phyloP scores from a whole-genome alignment of 2,888 invertebrate species.

The Autographa gamma region DNA sequence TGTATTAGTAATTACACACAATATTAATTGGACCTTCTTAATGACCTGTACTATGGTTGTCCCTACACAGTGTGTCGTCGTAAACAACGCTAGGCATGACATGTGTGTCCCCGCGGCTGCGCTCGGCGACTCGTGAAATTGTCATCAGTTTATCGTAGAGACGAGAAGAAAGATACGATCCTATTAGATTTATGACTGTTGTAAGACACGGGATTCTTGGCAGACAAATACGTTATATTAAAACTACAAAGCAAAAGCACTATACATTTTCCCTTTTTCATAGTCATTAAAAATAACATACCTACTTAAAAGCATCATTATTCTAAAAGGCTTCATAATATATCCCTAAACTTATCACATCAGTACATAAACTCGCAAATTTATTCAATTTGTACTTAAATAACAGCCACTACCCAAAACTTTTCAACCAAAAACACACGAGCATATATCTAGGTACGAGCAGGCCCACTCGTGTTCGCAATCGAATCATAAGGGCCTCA shows the following conservation, averaged over 20 bases:
- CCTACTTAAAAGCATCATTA: neutral
- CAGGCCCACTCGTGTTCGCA: neutral
- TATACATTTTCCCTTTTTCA: neutral
- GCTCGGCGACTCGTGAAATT: conserved; percentile 1
- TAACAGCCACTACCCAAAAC: neutral
- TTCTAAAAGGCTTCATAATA: neutral
- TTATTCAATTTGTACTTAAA: conserved; percentile 4
- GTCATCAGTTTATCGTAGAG: neutral
- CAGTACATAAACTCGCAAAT: neutral
- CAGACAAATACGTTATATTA: neutral
- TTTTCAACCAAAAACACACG: neutral
- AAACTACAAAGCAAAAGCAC: too few species aligned
- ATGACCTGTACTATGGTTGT: neutral
- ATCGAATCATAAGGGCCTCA: neutral
- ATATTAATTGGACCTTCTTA: neutral
- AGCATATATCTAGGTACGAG: neutral
- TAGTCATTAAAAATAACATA: neutral
- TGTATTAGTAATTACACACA: neutral
- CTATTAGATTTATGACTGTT: neutral
- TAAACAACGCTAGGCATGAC: neutral
- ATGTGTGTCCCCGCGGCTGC: neutral
- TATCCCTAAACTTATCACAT: neutral
- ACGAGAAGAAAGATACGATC: neutral
- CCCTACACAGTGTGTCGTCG: neutral
- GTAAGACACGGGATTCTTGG: neutral